Conservation (phyloP, 2,797 vertebrate genomes). For the Lacerta viridis region DNA sequence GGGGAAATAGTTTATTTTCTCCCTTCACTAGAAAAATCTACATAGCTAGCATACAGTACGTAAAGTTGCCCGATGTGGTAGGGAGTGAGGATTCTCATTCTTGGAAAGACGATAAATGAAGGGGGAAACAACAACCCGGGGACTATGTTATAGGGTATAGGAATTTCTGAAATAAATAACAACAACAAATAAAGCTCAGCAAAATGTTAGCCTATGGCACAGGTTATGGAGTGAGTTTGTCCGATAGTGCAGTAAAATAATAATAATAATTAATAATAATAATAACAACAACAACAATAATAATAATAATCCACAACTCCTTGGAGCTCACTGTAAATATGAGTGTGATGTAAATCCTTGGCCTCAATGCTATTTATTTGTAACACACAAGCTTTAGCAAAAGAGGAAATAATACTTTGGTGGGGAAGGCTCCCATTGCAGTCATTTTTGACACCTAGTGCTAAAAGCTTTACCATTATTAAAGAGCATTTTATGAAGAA, state of each 20-base stretch:
- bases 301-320: slow-evolving; percentile 11
- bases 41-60: not conserved
- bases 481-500: slow-evolving; percentile 81
- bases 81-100: not conserved
- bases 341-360: slow-evolving; percentile 67
- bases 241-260: slow-evolving; percentile 30
- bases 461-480: slow-evolving; percentile 80
- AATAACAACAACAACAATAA: no score
- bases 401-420: slow-evolving; percentile 74
- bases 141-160: slow-evolving; percentile 59
- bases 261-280: no score
- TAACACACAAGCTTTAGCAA: slow-evolving; percentile 69
- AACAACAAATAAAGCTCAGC: no score
- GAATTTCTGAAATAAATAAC: no score
- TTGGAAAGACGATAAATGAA: not conserved
- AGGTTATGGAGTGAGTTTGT: slow-evolving; percentile 62
- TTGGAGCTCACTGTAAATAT: slow-evolving; percentile 52
- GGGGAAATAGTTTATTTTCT: slow-evolving; percentile 19
- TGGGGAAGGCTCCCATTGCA: slow-evolving; percentile 72
- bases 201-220: slow-evolving; percentile 64
- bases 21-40: slow-evolving; percentile 42
- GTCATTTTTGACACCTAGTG: slow-evolving; percentile 77
- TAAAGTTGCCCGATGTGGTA: slow-evolving; percentile 59
- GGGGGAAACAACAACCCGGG: slow-evolving; percentile 59
- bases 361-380: slow-evolving; percentile 67